Evolutionary conservation across 2,797 vertebrate genomes (phyloP).

Genomic region (Spinus pinus): DNA sequence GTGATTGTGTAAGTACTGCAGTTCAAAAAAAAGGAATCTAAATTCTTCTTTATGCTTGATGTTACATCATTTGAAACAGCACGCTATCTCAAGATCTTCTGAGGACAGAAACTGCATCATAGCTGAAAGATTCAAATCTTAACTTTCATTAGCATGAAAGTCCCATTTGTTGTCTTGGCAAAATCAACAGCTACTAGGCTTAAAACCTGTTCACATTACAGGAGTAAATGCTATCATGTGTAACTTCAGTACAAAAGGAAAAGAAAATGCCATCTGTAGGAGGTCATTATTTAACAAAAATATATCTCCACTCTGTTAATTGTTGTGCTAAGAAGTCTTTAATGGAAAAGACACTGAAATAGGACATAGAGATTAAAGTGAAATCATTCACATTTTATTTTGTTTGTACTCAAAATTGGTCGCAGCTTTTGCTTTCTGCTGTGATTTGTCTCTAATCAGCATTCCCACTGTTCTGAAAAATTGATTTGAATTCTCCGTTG

Average conservation of each 20-base stretch:
- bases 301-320: neutral
- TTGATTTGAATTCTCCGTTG: slow-evolving; percentile 4
- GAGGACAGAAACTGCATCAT: neutral
- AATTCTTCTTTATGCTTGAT: neutral
- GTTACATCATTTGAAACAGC: neutral
- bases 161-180: neutral
- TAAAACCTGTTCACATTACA: neutral
- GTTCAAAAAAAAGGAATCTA: neutral
- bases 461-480: slow-evolving; percentile 29
- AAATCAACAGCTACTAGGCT: neutral
- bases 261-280: neutral
- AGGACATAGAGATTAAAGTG: neutral
- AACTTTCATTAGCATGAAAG: neutral
- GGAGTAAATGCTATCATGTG: neutral
- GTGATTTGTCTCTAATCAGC: slow-evolving; percentile 14
- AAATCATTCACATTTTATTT: neutral
- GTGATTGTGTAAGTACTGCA: neutral
- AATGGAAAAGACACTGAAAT: neutral
- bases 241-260: neutral
- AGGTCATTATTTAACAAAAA: neutral
- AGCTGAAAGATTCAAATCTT: neutral
- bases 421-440: neutral
- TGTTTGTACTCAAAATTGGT: neutral
- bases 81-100: neutral
- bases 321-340: neutral